Evolutionary conservation across 1,140 invertebrate species (phyloP).

Genomic region (Drosophila miranda): DNA sequence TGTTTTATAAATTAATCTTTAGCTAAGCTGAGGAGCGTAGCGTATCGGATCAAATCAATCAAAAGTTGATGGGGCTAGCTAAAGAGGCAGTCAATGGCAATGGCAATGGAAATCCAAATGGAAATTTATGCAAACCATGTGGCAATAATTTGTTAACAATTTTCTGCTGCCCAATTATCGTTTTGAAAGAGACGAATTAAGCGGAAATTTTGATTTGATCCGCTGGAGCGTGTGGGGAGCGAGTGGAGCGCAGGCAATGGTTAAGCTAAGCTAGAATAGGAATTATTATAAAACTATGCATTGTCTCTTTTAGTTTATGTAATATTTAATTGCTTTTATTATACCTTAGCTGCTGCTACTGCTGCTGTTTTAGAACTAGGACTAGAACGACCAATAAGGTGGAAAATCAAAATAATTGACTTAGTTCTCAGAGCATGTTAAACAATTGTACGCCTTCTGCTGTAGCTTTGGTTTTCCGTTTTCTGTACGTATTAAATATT

Average conservation of each 20-base stretch:
- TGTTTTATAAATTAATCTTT: background rate
- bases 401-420: constrained; percentile 78
- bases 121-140: constrained; percentile 29
- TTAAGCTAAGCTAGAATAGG: constrained; percentile 47
- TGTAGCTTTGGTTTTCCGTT: constrained; percentile 1
- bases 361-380: constrained; percentile 27
- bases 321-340: constrained; percentile 27
- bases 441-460: constrained; percentile 41
- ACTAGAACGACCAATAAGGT: constrained; percentile 39
- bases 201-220: constrained; percentile 47
- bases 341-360: constrained; percentile 20
- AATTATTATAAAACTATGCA: constrained; percentile 45
- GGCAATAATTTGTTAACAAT: constrained; percentile 34
- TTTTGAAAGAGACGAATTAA: constrained; percentile 8
- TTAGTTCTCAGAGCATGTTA: constrained; percentile 66
- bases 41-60: constrained; percentile 53
- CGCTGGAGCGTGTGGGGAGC: constrained; percentile 36
- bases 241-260: constrained; percentile 52
- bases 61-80: constrained; percentile 53
- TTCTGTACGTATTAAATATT: constrained; percentile 32
- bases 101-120: constrained; percentile 40
- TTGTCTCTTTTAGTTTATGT: constrained; percentile 4
- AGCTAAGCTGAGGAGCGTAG: constrained; percentile 32
- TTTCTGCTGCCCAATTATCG: constrained; percentile 38
- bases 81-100: constrained; percentile 47